Evolutionary conservation across 2,797 vertebrate species (phyloP).

Genomic region (Brotula barbata): DNA sequence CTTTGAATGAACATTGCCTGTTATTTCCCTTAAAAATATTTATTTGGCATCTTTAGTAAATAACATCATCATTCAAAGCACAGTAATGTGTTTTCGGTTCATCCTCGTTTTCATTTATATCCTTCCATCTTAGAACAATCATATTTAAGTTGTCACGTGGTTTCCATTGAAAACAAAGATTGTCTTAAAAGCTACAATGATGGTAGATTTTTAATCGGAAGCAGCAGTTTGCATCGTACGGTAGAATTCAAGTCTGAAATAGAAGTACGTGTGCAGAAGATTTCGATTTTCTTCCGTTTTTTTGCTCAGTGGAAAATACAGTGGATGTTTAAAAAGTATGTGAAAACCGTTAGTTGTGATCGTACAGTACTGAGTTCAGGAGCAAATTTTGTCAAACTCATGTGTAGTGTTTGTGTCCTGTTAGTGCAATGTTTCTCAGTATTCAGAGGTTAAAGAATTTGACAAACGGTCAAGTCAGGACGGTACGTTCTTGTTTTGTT

Average conservation of each 20-base stretch:
- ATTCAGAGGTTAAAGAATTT: neutral
- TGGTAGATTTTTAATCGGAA: conserved; percentile 9
- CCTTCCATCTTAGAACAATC: conserved; percentile 7
- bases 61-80: conserved; percentile 31
- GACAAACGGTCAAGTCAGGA: neutral
- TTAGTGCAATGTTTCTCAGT: conserved; percentile 41
- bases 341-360: too few species aligned
- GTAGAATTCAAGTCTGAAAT: neutral
- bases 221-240: conserved; percentile 12
- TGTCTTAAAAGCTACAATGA: conserved; percentile 2
- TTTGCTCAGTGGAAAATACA: too few species aligned
- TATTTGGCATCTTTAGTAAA: conserved; percentile 44
- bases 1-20: neutral
- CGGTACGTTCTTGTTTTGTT: too few species aligned
- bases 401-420: neutral
- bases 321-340: neutral
- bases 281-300: conserved; percentile 8
- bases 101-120: neutral
- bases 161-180: conserved; percentile 13
- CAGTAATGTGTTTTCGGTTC: neutral
- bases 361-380: too few species aligned
- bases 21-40: conserved; percentile 37
- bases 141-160: too few species aligned
- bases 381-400: too few species aligned
- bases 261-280: neutral